phyloP scores from a whole-genome alignment of 2,888 invertebrate genomes.

The Melipona beecheii region DNA sequence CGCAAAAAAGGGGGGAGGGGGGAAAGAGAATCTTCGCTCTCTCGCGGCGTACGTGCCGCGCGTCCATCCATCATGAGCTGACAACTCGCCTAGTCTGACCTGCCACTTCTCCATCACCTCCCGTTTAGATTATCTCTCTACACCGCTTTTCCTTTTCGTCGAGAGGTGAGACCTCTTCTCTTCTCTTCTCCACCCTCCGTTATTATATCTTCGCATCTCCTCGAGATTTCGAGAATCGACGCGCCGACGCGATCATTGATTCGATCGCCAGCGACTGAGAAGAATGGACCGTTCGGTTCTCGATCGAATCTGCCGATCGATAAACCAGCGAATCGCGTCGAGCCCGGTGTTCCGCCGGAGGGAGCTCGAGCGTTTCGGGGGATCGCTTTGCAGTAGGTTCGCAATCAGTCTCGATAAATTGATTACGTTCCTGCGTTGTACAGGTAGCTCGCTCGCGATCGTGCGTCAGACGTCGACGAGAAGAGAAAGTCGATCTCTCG shows the following conservation, averaged over 20 bases:
- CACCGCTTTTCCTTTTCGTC: conserved; percentile 34
- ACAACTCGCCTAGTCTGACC: conserved; percentile 72
- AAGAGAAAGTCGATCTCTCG: too few species aligned
- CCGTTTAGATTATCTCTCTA: conserved; percentile 75
- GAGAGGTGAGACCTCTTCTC: conserved; percentile 16
- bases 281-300: not conserved
- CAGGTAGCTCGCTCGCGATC: too few species aligned
- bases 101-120: conserved; percentile 75
- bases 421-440: not conserved
- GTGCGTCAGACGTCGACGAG: too few species aligned
- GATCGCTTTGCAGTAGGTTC: not conserved
- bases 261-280: not conserved
- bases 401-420: not conserved
- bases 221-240: conserved; percentile 44
- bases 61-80: conserved; percentile 76
- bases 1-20: conserved; percentile 52
- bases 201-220: conserved; percentile 21
- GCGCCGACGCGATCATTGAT: not conserved
- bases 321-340: not conserved
- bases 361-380: not conserved
- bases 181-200: conserved; percentile 30
- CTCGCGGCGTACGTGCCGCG: conserved; percentile 67
- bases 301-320: not conserved
- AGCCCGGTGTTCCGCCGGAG: not conserved
- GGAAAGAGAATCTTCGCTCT: conserved; percentile 62